A percentile compares a stretch with the other conserved stretches of the same genome.
Evolutionary conservation across 1,140 invertebrate species (phyloP).

Genomic region (Palaemon carinicauda): DNA sequence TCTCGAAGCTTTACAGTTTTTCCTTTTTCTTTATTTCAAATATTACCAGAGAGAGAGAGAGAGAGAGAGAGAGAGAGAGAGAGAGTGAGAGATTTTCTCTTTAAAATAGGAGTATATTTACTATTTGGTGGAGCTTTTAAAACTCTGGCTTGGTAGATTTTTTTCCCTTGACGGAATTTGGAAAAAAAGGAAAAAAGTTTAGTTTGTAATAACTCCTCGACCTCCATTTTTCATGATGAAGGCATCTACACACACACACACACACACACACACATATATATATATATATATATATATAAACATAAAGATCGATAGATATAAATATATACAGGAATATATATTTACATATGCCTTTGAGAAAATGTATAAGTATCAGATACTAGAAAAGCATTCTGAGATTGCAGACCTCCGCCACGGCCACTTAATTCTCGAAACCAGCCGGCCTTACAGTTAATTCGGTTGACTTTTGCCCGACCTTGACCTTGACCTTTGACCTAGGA

Average conservation of each 20-base stretch:
- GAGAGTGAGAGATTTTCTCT: neutral
- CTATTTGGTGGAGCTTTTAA: neutral
- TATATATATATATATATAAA: no score
- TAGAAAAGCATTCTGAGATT: no score
- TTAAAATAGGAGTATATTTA: no score
- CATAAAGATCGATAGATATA: neutral
- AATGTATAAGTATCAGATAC: neutral
- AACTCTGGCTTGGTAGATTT: no score
- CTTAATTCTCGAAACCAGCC: no score
- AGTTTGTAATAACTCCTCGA: neutral
- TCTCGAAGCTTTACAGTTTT: neutral
- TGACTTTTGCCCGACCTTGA: no score
- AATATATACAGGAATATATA: neutral
- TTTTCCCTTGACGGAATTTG: no score
- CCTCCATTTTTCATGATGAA: no score
- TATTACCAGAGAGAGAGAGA: neutral
- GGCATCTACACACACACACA: neutral
- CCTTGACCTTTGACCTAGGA: no score
- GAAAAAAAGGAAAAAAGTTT: no score
- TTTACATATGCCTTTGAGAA: neutral
- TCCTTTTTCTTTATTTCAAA: neutral
- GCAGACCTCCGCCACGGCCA: no score
- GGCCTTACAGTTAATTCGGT: no score
- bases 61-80: constrained; percentile 19
- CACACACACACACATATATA: neutral